Evolutionary conservation across 2,888 invertebrate genomes (phyloP).

Genomic region (Brassicogethes aeneus): DNA sequence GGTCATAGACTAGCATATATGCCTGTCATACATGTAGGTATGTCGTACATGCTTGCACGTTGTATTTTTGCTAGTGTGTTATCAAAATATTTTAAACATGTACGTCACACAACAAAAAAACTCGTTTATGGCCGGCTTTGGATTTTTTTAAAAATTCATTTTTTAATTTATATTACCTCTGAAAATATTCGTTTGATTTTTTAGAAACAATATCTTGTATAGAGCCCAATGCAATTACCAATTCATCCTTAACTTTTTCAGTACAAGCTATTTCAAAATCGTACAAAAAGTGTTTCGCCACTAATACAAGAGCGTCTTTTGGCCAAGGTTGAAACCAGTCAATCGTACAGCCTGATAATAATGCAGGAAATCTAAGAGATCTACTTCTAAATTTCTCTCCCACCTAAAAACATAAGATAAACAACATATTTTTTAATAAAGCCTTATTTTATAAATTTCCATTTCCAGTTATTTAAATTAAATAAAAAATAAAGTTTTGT

Average conservation of each 20-base stretch:
- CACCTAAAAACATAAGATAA: conserved; percentile 48
- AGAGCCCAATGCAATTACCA: conserved; percentile 84
- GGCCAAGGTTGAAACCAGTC: conserved; percentile 99
- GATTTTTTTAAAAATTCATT: too few relatives aligned
- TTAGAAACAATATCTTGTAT: conserved; percentile 88
- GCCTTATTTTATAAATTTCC: not conserved
- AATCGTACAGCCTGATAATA: conserved; percentile 95
- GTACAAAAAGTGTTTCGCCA: conserved; percentile 83
- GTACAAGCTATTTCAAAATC: conserved; percentile 87
- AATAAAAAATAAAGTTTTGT: too few relatives aligned
- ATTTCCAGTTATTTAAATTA: too few relatives aligned
- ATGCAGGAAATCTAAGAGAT: conserved; percentile 85
- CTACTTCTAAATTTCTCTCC: conserved; percentile 93
- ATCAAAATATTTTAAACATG: too few relatives aligned
- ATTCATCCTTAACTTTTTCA: conserved; percentile 68
- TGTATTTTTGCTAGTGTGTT: too few relatives aligned
- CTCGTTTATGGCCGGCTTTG: too few relatives aligned
- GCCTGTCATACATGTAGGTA: too few relatives aligned
- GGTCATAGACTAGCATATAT: too few relatives aligned
- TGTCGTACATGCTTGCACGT: too few relatives aligned
- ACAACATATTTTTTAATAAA: not conserved
- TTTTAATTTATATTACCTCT: conserved; percentile 49
- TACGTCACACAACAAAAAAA: too few relatives aligned
- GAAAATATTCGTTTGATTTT: conserved; percentile 79
- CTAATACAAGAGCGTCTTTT: conserved; percentile 84